Evolutionary conservation across 2,797 vertebrate genomes (phyloP), one percentile per base, ranked within the genome.

Genomic region (Eidolon dupreanum): DNA sequence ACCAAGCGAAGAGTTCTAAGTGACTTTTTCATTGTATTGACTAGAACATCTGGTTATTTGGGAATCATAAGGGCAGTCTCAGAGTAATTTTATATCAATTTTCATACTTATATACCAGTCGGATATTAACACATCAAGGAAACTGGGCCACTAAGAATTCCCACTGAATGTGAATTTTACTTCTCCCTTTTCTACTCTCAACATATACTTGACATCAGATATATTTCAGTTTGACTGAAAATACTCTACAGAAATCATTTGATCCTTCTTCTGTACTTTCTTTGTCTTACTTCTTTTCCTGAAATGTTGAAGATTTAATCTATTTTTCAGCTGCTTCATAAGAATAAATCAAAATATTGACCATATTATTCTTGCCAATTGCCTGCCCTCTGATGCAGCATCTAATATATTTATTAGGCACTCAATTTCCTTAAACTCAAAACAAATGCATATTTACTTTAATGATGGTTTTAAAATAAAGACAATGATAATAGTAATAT

Each of bases 161-260:
- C 33, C 9, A 43, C 0, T 49, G 49, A 94, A 91, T 81, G 77
- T 24, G 20, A 3, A 63, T 6, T 75, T 46, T 10, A 36, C 4
- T 12, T 43, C 24, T 26, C 1, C 2, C 1, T 87, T 36, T 88
- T 84, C 59, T 38, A 33, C 43, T 82, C 5, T 24, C 33, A 86
- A 65, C 3, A 2, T 51, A 53, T 66, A 83, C 68, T 79, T 93
- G 85, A 90, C 90, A 13, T 77, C 66, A 81, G 33, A 70, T 8
- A n/a, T 26, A 71, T 86, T 97, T 90, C 24, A 61, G 2, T 82
- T 78, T 75, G 82, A 61, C 49, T 94, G 26, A 78, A 93, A 83
- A 65, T 73, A 92, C 68, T 75, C 33, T 51, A 73, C 5, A 43
- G 43, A n/a, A 84, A 91, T 7, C 6, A 78, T 19, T 87, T 89